Evolutionary conservation across 2,113 vertebrate genomes (phyloP).

Genomic region (Limnothrissa miodon): DNA sequence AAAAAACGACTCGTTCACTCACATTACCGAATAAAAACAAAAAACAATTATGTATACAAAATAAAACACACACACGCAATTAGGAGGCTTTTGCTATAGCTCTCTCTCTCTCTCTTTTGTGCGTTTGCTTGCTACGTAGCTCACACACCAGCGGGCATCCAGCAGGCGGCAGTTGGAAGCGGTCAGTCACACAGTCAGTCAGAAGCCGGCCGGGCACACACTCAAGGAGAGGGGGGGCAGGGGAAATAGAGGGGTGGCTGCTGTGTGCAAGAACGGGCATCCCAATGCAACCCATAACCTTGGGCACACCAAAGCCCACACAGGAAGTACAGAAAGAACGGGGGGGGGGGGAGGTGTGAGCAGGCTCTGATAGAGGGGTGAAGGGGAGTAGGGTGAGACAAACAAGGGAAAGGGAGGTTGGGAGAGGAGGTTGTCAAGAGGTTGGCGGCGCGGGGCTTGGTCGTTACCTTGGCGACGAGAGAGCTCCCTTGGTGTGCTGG

Average conservation of each 20-base stretch:
- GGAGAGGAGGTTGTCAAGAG: constrained; percentile 20
- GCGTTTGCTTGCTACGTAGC: not conserved
- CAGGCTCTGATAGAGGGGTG: constrained; percentile 60
- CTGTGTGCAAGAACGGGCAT: not conserved
- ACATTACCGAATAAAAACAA: not conserved
- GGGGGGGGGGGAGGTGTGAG: constrained; percentile 43
- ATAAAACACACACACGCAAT: not conserved
- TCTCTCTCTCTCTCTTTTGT: not conserved
- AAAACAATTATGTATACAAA: too few species aligned
- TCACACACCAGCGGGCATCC: not conserved
- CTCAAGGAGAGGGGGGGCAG: not conserved
- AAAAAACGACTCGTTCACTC: not conserved
- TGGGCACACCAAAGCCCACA: constrained; percentile 10
- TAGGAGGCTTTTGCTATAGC: not conserved
- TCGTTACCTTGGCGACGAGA: constrained; percentile 64
- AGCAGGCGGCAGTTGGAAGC: not conserved
- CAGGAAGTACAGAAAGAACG: not conserved
- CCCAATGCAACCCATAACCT: not conserved
- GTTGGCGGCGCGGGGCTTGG: constrained; percentile 51
- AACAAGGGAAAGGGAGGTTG: constrained; percentile 54
- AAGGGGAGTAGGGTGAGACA: constrained; percentile 64
- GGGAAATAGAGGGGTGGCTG: not conserved
- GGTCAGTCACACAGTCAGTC: constrained; percentile 15
- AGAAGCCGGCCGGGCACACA: constrained; percentile 6
- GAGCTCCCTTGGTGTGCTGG: constrained; percentile 45